Evolutionary conservation across 2,797 vertebrate species (phyloP).

Genomic region (Pipistrellus pygmaeus): DNA sequence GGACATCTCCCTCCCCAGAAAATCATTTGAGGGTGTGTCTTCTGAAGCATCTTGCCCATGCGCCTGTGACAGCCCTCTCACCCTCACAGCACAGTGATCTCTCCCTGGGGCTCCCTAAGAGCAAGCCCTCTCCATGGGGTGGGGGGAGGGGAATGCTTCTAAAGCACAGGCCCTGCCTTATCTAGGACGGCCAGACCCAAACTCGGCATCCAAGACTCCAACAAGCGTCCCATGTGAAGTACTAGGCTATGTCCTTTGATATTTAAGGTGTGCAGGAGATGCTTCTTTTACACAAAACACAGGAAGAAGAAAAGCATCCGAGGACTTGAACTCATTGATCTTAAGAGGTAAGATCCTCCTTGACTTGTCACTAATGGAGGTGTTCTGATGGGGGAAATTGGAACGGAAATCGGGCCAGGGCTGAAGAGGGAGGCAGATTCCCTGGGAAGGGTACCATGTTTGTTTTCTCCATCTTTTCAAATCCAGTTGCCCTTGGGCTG

Average conservation of each 20-base stretch:
- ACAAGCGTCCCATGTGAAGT: accelerated
- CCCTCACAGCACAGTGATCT: accelerated
- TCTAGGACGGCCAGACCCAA: background rate
- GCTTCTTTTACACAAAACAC: background rate
- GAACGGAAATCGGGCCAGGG: background rate
- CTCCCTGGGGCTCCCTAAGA: background rate
- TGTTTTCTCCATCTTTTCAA: constrained; percentile 64
- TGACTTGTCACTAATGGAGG: background rate
- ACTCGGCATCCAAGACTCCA: accelerated
- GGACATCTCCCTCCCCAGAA: background rate
- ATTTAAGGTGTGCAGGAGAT: background rate
- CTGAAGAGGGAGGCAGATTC: background rate
- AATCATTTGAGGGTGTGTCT: no score
- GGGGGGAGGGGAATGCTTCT: accelerated
- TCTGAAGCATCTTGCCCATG: no score
- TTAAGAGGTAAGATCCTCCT: background rate
- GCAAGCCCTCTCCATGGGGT: accelerated
- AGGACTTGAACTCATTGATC: background rate
- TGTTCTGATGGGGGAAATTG: background rate
- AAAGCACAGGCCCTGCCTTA: background rate
- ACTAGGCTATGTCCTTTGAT: background rate
- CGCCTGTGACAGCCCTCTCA: accelerated
- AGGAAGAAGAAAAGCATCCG: background rate
- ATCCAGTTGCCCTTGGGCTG: constrained; percentile 69
- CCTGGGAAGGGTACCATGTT: background rate